A percentile compares a stretch with the other conserved stretches of the same genome.
phyloP scores from a whole-genome alignment of 2,113 vertebrate species.

The Ochotona princeps region DNA sequence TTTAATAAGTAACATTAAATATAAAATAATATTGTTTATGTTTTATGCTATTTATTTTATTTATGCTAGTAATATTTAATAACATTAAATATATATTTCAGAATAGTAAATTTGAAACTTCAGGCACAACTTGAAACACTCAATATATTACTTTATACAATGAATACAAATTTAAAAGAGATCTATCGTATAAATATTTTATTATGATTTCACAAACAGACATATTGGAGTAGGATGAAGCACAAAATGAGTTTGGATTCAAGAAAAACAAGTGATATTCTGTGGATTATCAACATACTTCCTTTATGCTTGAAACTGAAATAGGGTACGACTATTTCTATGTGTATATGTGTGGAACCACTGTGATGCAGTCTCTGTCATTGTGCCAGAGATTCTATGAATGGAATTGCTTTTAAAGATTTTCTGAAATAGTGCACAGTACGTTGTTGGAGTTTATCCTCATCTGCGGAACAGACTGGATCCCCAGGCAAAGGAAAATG shows the following conservation, averaged over 20 bases:
- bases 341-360: neutral
- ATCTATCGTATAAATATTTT: neutral
- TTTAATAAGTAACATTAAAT: too few species aligned
- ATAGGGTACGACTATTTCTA: neutral
- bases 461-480: too few species aligned
- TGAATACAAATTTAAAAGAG: neutral
- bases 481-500: too few species aligned
- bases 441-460: neutral
- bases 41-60: too few species aligned
- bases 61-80: too few species aligned
- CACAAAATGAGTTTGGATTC: conserved; percentile 1
- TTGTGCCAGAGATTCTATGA: neutral
- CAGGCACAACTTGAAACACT: neutral
- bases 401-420: neutral
- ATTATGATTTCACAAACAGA: neutral
- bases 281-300: neutral
- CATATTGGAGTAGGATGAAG: neutral
- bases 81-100: too few species aligned
- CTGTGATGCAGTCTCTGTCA: neutral
- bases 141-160: neutral
- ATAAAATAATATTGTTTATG: too few species aligned
- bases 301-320: neutral
- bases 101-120: neutral
- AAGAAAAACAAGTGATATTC: conserved; percentile 41
- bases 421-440: neutral